Evolutionary conservation across 1,140 invertebrate species (phyloP), one percentile per base, ranked within the genome.

Genomic region (Pollicipes pollicipes): DNA sequence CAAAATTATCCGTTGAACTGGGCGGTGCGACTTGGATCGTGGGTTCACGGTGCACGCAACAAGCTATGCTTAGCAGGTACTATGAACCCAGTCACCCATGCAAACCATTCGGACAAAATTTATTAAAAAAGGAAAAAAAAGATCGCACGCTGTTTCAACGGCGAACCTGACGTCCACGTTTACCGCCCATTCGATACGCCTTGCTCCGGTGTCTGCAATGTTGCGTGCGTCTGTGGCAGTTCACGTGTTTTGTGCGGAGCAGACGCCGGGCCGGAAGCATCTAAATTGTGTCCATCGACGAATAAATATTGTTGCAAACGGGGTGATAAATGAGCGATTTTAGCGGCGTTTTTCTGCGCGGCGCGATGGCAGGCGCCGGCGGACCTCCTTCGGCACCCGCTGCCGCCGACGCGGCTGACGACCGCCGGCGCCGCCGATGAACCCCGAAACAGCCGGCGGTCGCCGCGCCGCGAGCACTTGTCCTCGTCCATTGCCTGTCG

Each of bases 401-500:
- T 21, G 45, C 2, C 45, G 24, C 45, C 45, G 10, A 58, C 45
- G 2, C 45, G n/a, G n/a, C n/a, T n/a, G n/a, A n/a, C n/a, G n/a
- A n/a, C n/a, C n/a, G n/a, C n/a, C n/a, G n/a, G n/a, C n/a, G n/a
- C n/a, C n/a, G n/a, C n/a, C n/a, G n/a, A n/a, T n/a, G n/a, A n/a
- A n/a, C n/a, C n/a, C n/a, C n/a, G n/a, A n/a, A n/a, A n/a, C n/a
- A n/a, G n/a, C n/a, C n/a, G n/a, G n/a, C n/a, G n/a, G 45, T 58
- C 45, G 24, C 45, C 45, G 13, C 45, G 17, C 45, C 8, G 24
- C 6, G 17, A 10, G 17, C 45, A 58, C 45, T 6, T 58, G 45
- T 58, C 45, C 45, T 58, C 45, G 45, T 58, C 45, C 45, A 58
- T 58, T 58, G 45, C 45, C 45, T 58, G 45, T 58, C 45, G 45